Base-by-base conservation (phyloP, 2,797 vertebrate genomes). In the Acrossocheilus fasciatus region DNA sequence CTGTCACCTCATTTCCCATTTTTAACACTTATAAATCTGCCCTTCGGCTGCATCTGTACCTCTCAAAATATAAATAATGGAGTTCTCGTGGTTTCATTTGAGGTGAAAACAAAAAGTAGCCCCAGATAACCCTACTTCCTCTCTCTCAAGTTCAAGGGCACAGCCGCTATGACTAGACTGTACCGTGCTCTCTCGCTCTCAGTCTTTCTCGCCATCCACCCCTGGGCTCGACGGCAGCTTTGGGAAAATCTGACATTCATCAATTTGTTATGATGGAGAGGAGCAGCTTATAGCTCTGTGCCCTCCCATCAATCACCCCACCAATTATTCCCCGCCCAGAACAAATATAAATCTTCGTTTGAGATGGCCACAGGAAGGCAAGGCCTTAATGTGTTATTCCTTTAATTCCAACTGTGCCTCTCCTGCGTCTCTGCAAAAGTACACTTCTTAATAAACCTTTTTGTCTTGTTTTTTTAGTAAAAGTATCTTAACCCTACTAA, bases 251-350 rank as follows among this genome's bases (percentile, higher is more conserved):
- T 84, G 87, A 81, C 87, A 88, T 88, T 88, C 87, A 88, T 88
- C 87, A 85, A 88, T 88, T 88, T 87, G 87, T 84, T 88, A 88
- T 88, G 87, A 88, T 88, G 87, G 82, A 88, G 87, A 81, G 87
- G 79, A 84, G 47, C 69, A 81, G 68, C 77, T 74, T 84, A 81
- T 68, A 85, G 87, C 69, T 43, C 77, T 73, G 76, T 85, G 87
- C 69, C 87, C 87, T 81, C 57, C 78, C 69, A 88, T 88, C 83
- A 85, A 88, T 88, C 87, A 70, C 59, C 36, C 45, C 59, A 80
- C 82, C 77, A 85, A 88, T 88, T 85, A 88, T 68, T 81, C 87
- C 82, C 83, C 50, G 64, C 82, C 87, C 78, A 84, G 76, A 75
- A 81, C 34, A 84, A 85, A 88, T 88, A 88, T 88, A 88, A 84